Percentiles rank a stretch among this genome's conserved stretches.
Conservation (phyloP, 1,140 invertebrate genomes). For the Prorops nasuta region DNA sequence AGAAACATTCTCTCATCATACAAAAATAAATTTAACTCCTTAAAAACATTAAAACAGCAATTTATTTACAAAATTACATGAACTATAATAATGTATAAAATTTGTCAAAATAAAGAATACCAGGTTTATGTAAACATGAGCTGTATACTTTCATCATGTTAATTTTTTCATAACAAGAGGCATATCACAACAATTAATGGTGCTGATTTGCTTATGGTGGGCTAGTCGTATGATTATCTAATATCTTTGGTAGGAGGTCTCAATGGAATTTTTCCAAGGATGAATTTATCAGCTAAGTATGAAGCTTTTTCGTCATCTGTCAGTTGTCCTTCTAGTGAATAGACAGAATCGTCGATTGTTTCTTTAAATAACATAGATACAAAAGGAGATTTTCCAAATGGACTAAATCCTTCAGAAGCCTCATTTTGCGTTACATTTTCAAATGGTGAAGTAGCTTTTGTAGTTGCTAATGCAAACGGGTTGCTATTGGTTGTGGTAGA, state of each 20-base stretch:
- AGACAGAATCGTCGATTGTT: conserved; percentile 38
- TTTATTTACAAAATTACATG: no score
- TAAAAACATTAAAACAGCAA: no score
- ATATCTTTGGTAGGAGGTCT: conserved; percentile 46
- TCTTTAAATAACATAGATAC: conserved; percentile 12
- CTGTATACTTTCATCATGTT: no score
- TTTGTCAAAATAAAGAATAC: no score
- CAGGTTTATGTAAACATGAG: no score
- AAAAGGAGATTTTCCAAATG: conserved; percentile 29
- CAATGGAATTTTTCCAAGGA: conserved; percentile 41
- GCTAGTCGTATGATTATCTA: no score
- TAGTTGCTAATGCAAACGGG: conserved; percentile 22
- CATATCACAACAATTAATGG: no score
- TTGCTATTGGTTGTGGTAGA: conserved; percentile 18
- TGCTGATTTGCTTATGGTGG: no score
- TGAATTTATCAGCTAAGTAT: conserved; percentile 37
- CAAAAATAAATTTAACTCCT: no score
- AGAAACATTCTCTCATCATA: no score
- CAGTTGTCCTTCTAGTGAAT: conserved; percentile 30
- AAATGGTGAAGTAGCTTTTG: conserved; percentile 22
- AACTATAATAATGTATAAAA: no score
- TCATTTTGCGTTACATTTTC: conserved; percentile 20
- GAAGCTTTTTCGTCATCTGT: conserved; percentile 45
- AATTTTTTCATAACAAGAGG: no score
- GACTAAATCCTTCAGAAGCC: background rate